Conservation (phyloP, 2,888 invertebrate species). For the Chalcosyrphus nemorum region DNA sequence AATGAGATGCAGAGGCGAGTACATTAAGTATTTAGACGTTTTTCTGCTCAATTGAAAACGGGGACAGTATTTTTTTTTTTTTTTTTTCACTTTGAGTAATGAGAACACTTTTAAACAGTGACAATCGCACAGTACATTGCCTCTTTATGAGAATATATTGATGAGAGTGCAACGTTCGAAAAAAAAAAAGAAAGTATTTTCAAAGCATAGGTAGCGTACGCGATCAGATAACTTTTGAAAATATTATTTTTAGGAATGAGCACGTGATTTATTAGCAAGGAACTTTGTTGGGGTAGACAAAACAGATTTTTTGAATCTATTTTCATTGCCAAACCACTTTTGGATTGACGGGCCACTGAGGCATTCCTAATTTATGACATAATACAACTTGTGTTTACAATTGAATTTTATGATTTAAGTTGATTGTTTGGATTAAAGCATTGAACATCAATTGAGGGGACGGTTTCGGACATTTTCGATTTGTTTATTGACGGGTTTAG, state of each 20-base stretch:
- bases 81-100: slow-evolving; percentile 3
- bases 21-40: neutral
- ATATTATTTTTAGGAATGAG: slow-evolving; percentile 47
- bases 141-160: neutral
- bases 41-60: slow-evolving; percentile 22
- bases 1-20: neutral
- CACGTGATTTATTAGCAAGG: slow-evolving; percentile 28
- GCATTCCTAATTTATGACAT: slow-evolving; percentile 41
- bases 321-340: slow-evolving; percentile 47
- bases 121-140: neutral
- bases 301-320: slow-evolving; percentile 8
- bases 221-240: slow-evolving; percentile 2
- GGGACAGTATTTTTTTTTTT: slow-evolving; percentile 17
- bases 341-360: slow-evolving; percentile 37
- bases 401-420: slow-evolving; percentile 36
- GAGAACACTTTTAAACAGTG: neutral
- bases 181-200: neutral
- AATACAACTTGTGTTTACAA: slow-evolving; percentile 36
- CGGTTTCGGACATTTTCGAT: neutral
- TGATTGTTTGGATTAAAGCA: slow-evolving; percentile 33
- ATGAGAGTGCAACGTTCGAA: neutral
- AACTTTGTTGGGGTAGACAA: neutral
- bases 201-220: neutral
- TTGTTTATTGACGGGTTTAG: neutral
- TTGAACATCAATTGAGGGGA: slow-evolving; percentile 5